Conservation (phyloP, 1,140 invertebrate genomes). For the Stegodyphus dumicola region DNA sequence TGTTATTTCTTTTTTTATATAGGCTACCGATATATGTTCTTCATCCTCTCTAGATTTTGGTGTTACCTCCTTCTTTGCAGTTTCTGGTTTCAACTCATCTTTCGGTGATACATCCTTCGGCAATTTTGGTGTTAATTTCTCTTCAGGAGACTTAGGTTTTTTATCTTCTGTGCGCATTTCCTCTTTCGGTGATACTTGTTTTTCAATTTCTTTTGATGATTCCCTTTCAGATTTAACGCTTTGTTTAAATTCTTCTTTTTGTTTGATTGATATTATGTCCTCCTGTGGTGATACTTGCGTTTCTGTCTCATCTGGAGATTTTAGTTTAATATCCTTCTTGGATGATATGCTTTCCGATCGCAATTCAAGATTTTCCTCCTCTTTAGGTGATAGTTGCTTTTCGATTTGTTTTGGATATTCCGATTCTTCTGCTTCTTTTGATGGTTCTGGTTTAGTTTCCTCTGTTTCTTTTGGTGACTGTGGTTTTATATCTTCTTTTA, state of each 20-base stretch:
- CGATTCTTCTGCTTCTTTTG: no score
- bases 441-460: no score
- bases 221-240: not conserved
- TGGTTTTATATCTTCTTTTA: slow-evolving; percentile 16
- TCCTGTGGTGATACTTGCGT: no score
- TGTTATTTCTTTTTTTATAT: not conserved
- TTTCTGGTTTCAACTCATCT: not conserved
- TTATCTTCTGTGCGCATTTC: slow-evolving; percentile 57
- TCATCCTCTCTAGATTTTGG: not conserved
- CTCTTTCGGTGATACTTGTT: not conserved
- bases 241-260: no score
- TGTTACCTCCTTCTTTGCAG: slow-evolving; percentile 34
- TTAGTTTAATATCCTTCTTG: no score
- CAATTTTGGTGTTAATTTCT: no score
- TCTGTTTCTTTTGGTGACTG: no score
- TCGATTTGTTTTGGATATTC: no score
- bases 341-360: no score
- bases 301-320: not conserved
- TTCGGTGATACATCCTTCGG: slow-evolving; percentile 7
- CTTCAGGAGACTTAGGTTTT: not conserved
- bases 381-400: not conserved
- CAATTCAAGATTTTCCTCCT: not conserved
- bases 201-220: slow-evolving; percentile 68
- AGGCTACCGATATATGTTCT: not conserved
- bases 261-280: no score